A percentile compares a stretch with the other conserved stretches of the same genome.
phyloP scores from a whole-genome alignment of 2,113 vertebrate species.

The Trematomus loennbergii region DNA sequence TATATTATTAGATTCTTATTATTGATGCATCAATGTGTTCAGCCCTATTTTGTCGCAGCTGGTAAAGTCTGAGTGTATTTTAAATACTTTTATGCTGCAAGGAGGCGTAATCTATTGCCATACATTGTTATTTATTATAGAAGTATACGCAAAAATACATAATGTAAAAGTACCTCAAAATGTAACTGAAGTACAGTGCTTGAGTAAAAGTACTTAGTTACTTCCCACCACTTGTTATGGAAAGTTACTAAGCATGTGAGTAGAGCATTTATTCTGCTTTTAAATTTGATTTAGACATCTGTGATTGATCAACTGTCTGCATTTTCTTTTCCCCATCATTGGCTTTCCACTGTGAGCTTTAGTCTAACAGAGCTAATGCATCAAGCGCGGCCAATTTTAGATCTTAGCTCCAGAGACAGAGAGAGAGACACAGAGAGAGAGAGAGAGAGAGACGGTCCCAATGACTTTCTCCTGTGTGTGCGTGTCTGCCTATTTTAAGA shows the following conservation, averaged over 20 bases:
- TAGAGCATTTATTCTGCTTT: slow-evolving; percentile 15
- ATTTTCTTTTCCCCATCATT: slow-evolving; percentile 31
- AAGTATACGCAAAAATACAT: too few species aligned
- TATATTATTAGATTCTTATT: too few species aligned
- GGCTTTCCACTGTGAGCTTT: slow-evolving; percentile 42
- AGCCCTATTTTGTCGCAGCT: too few species aligned
- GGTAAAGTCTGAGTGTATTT: too few species aligned
- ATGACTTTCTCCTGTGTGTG: slow-evolving; percentile 40
- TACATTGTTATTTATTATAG: too few species aligned
- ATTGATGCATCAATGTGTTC: too few species aligned
- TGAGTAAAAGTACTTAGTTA: too few species aligned
- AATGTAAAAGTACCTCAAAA: too few species aligned
- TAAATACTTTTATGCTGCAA: too few species aligned
- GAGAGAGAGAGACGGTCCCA: slow-evolving; percentile 40
- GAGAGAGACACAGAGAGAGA: slow-evolving; percentile 30
- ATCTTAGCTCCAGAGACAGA: slow-evolving; percentile 51
- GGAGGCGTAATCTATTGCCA: too few species aligned
- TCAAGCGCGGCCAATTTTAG: slow-evolving; percentile 68
- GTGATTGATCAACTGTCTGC: slow-evolving; percentile 39
- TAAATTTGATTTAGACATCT: slow-evolving; percentile 14
- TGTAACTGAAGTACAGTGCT: too few species aligned
- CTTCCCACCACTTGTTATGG: neutral
- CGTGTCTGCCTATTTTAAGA: slow-evolving; percentile 56
- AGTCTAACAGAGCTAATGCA: slow-evolving; percentile 49
- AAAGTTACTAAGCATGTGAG: neutral